phyloP scores from a whole-genome alignment of 2,888 invertebrate species.

The Chydorus sphaericus region DNA sequence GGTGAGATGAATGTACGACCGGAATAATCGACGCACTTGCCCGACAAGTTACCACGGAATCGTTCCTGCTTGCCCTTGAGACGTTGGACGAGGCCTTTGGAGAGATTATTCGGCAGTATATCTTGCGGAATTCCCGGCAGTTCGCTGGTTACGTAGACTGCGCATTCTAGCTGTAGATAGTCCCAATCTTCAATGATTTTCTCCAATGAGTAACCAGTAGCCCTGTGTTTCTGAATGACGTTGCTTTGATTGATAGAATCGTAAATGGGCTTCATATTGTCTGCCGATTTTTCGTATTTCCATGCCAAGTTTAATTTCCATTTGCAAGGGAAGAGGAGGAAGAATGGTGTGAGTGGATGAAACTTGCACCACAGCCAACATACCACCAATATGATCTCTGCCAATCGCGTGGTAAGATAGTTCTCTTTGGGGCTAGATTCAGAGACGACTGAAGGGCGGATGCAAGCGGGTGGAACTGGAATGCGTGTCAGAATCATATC shows the following conservation, averaged over 20 bases:
- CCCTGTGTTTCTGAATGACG: slow-evolving; percentile 72
- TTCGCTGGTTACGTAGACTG: slow-evolving; percentile 92
- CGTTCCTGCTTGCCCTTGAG: slow-evolving; percentile 96
- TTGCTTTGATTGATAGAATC: too few species aligned
- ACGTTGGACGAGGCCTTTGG: slow-evolving; percentile 79
- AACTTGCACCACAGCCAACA: too few species aligned
- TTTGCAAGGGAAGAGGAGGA: too few species aligned
- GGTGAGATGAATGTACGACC: slow-evolving; percentile 97
- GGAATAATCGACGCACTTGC: slow-evolving; percentile 95
- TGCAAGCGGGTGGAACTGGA: slow-evolving; percentile 91
- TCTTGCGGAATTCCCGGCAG: slow-evolving; percentile 82
- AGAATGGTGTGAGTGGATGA: too few species aligned
- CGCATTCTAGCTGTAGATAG: slow-evolving; percentile 84
- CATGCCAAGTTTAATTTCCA: too few species aligned
- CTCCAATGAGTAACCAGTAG: slow-evolving; percentile 76
- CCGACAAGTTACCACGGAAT: slow-evolving; percentile 92
- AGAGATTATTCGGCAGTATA: slow-evolving; percentile 78
- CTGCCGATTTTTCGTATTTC: too few species aligned
- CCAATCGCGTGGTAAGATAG: slow-evolving; percentile 91
- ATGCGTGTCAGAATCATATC: slow-evolving; percentile 83
- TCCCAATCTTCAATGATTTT: slow-evolving; percentile 83
- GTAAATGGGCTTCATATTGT: too few species aligned
- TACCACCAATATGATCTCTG: slow-evolving; percentile 85
- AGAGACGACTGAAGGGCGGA: slow-evolving; percentile 88
- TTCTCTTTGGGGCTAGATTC: slow-evolving; percentile 94